These are phyloP conservation scores for Nylanderia fulva DNA, from an alignment of 1,140 invertebrate genomes.

Conservation along the genomic window DNA sequence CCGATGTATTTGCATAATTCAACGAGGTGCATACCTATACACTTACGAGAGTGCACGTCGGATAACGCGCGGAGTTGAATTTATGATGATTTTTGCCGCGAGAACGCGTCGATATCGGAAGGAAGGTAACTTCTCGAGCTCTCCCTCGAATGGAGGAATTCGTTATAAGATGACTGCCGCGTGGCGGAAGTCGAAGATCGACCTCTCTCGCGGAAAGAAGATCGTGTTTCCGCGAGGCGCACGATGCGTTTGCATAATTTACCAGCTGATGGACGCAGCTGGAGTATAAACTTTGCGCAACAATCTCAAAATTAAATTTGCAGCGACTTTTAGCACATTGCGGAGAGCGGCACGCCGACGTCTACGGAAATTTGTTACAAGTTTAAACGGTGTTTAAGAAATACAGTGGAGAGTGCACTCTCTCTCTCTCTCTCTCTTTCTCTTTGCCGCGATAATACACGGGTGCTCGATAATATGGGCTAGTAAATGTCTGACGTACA, in stretches of 20 bases:
- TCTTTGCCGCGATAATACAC: slow-evolving; percentile 15
- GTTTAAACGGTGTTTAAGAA: slow-evolving; percentile 52
- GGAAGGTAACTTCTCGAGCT: slow-evolving; percentile 26
- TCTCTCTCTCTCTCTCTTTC: no score
- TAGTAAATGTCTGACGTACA: slow-evolving; percentile 5
- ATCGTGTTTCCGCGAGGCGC: slow-evolving; percentile 44
- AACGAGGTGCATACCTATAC: slow-evolving; percentile 50
- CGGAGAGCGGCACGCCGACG: slow-evolving; percentile 3
- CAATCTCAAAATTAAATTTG: slow-evolving; percentile 61
- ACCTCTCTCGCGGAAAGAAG: background rate
- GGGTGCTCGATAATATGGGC: background rate
- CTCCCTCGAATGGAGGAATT: slow-evolving; percentile 27
- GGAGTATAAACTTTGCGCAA: slow-evolving; percentile 54
- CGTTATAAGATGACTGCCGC: slow-evolving; percentile 32
- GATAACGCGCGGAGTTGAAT: slow-evolving; percentile 42
- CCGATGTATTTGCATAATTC: slow-evolving; percentile 58
- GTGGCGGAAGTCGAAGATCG: slow-evolving; percentile 44
- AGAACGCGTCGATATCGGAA: slow-evolving; percentile 47
- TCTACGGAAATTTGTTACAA: slow-evolving; percentile 34
- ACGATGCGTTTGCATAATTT: slow-evolving; percentile 61
- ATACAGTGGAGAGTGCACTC: background rate
- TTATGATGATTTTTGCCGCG: slow-evolving; percentile 56
- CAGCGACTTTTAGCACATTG: slow-evolving; percentile 54
- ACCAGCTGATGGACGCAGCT: slow-evolving; percentile 58
- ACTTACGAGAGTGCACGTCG: slow-evolving; percentile 52